Evolutionary conservation across 2,113 vertebrate species (phyloP).

Genomic region (Cyprinodon tularosa): DNA sequence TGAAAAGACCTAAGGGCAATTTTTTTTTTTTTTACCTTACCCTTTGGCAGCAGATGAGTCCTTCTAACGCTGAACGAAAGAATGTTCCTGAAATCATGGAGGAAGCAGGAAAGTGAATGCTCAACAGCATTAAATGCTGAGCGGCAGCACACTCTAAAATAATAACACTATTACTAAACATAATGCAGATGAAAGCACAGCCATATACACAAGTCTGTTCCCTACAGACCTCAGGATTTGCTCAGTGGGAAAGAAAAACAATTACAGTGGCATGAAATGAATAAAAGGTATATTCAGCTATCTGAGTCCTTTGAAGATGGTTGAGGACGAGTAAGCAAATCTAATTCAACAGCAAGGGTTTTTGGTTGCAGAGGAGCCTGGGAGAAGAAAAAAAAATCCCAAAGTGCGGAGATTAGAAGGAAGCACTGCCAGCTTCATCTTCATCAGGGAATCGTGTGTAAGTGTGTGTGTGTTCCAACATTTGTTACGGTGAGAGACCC

Average conservation of each 20-base stretch:
- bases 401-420: slow-evolving; percentile 62
- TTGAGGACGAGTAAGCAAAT: slow-evolving; percentile 65
- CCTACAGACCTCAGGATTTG: slow-evolving; percentile 57
- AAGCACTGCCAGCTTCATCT: slow-evolving; percentile 27
- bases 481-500: too few species aligned
- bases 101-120: slow-evolving; percentile 27
- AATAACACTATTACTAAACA: slow-evolving; percentile 57
- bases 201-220: slow-evolving; percentile 37
- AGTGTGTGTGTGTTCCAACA: neutral
- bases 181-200: slow-evolving; percentile 66
- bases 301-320: slow-evolving; percentile 69
- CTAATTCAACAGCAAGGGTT: slow-evolving; percentile 57
- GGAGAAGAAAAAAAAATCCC: slow-evolving; percentile 13
- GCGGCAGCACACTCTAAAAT: slow-evolving; percentile 41
- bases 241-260: slow-evolving; percentile 55
- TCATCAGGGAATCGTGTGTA: slow-evolving; percentile 21
- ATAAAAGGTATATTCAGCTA: slow-evolving; percentile 71
- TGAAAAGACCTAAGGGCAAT: slow-evolving; percentile 59
- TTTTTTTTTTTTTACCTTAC: slow-evolving; percentile 37
- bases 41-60: slow-evolving; percentile 57
- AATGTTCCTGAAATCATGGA: slow-evolving; percentile 39
- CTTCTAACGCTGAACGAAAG: slow-evolving; percentile 47
- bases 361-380: slow-evolving; percentile 22
- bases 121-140: slow-evolving; percentile 12
- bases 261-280: slow-evolving; percentile 66